These are phyloP conservation scores for Eubucco bourcierii DNA, from an alignment of 2,113 vertebrate species.

Conservation along the genomic window DNA sequence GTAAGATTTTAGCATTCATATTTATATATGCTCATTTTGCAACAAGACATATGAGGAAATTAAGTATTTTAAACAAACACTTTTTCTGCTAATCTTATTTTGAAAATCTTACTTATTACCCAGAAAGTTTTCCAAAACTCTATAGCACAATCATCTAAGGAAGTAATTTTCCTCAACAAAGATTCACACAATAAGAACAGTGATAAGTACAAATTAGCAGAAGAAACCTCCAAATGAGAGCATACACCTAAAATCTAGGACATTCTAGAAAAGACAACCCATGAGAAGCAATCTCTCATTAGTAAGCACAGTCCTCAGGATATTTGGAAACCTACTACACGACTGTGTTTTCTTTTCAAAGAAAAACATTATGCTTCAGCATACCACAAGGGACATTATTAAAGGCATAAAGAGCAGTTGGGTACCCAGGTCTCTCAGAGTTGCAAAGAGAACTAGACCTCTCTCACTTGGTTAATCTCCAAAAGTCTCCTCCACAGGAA, in stretches of 20 bases:
- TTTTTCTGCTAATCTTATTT: neutral
- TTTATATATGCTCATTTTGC: neutral
- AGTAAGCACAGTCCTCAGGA: neutral
- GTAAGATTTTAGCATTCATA: neutral
- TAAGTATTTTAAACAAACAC: neutral
- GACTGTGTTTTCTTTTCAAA: slow-evolving; percentile 17
- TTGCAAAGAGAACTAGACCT: neutral
- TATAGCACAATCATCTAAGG: neutral
- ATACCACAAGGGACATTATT: neutral
- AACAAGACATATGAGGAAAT: neutral
- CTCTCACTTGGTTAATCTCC: neutral
- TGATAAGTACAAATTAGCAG: neutral
- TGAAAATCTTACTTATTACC: neutral
- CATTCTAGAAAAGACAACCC: neutral
- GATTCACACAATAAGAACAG: neutral
- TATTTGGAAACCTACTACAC: neutral
- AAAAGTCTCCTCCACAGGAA: neutral
- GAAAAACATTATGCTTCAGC: neutral
- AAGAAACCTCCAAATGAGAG: neutral
- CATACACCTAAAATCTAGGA: neutral
- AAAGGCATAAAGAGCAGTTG: neutral
- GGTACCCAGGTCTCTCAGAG: neutral
- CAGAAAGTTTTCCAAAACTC: neutral
- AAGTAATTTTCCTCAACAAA: neutral
- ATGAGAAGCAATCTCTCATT: neutral